Evolutionary conservation across 2,888 invertebrate genomes (phyloP).

Genomic region (Campopleginae sp.): DNA sequence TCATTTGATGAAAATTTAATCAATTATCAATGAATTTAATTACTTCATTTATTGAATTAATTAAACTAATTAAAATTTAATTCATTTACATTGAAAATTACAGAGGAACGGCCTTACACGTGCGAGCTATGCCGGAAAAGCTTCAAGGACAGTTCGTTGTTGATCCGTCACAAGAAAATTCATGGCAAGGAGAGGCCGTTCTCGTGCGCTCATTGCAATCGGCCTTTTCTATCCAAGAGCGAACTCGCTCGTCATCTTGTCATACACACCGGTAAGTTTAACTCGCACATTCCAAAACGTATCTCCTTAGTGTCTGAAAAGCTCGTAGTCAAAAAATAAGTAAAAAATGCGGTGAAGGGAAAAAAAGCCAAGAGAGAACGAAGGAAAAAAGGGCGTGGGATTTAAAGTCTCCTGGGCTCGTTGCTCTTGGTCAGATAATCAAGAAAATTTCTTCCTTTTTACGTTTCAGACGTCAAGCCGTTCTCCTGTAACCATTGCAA

Average conservation of each 20-base stretch:
- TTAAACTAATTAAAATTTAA: background rate
- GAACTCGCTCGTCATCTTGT: constrained; percentile 83
- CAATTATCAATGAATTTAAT: constrained; percentile 23
- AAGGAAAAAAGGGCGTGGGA: too few relatives aligned
- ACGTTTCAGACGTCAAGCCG: constrained; percentile 87
- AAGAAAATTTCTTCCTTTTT: background rate
- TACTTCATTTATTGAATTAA: too few relatives aligned
- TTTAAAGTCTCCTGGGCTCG: too few relatives aligned
- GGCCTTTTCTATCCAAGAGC: constrained; percentile 83
- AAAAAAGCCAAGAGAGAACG: too few relatives aligned
- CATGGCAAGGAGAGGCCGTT: constrained; percentile 83
- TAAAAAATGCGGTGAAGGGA: too few relatives aligned
- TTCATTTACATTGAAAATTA: constrained; percentile 38
- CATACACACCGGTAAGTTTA: constrained; percentile 81
- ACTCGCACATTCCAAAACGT: background rate
- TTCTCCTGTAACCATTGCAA: constrained; percentile 90
- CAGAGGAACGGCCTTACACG: constrained; percentile 81
- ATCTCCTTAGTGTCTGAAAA: background rate
- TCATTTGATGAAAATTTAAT: background rate
- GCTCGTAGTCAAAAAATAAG: background rate
- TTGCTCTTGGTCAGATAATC: background rate
- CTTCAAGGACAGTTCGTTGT: constrained; percentile 81
- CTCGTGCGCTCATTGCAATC: constrained; percentile 82
- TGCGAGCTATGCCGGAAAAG: constrained; percentile 82
- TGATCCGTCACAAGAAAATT: constrained; percentile 82